Conservation (phyloP, 1,140 invertebrate species). For the Lanistes nyassanus region DNA sequence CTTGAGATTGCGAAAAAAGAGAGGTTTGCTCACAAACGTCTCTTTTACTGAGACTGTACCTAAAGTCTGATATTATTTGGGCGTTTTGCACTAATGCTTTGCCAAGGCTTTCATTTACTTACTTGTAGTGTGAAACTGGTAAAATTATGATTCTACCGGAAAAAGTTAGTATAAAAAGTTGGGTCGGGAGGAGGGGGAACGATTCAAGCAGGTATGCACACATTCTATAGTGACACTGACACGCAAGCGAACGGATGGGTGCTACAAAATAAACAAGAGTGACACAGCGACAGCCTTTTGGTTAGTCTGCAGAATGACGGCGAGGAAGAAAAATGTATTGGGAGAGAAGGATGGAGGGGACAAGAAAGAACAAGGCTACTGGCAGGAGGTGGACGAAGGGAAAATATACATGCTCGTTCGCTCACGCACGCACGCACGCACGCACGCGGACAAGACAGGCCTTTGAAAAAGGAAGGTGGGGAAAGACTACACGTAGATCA, state of each 20-base stretch:
- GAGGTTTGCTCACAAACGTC: too few species aligned
- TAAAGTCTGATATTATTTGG: too few species aligned
- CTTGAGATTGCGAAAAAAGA: too few species aligned
- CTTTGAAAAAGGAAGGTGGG: neutral
- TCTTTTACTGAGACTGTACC: too few species aligned
- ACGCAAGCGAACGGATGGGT: neutral
- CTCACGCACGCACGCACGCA: neutral
- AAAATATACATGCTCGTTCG: constrained; percentile 9
- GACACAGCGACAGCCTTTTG: neutral
- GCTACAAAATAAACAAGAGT: neutral
- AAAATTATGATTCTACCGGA: too few species aligned
- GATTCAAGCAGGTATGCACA: neutral
- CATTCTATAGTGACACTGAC: too few species aligned
- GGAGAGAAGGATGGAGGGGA: neutral
- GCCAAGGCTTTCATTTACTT: too few species aligned
- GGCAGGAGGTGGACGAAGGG: neutral
- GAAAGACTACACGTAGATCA: neutral
- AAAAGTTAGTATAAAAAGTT: too few species aligned
- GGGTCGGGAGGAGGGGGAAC: neutral
- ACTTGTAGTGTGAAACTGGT: too few species aligned
- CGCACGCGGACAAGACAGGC: neutral
- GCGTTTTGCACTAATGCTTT: too few species aligned
- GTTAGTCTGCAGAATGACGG: neutral
- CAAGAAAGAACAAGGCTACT: neutral
- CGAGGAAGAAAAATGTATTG: too few species aligned